Percentiles rank a stretch among this genome's conserved stretches.
Evolutionary conservation across 2,888 invertebrate species (phyloP).

Genomic region (Hylaea fasciaria): DNA sequence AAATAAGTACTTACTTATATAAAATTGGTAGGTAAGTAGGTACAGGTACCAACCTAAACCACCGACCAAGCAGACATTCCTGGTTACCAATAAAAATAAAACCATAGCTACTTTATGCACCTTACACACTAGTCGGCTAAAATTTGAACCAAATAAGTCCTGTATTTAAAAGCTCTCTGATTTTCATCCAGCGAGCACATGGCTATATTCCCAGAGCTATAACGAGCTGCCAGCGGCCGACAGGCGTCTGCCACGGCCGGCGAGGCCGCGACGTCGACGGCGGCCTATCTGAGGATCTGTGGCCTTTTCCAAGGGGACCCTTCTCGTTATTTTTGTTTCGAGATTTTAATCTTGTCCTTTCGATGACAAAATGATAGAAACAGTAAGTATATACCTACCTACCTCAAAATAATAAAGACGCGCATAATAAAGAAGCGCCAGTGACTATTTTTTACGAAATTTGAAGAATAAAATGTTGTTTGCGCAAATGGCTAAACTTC

Average conservation of each 20-base stretch:
- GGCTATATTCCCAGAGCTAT: constrained; percentile 19
- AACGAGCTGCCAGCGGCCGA: constrained; percentile 25
- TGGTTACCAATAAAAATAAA: no score
- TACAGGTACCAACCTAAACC: no score
- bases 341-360: constrained; percentile 19
- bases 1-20: no score
- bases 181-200: neutral
- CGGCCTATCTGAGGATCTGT: constrained; percentile 20
- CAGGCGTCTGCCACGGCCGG: constrained; percentile 19
- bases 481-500: constrained; percentile 2
- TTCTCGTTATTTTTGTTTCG: constrained; percentile 32
- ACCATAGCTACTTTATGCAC: no score
- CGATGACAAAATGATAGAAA: constrained; percentile 4
- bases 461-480: constrained; percentile 11
- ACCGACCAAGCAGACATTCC: no score
- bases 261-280: constrained; percentile 24
- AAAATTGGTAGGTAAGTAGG: no score
- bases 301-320: constrained; percentile 24
- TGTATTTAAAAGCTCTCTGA: neutral
- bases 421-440: no score
- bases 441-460: no score
- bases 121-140: no score
- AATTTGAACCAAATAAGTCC: no score
- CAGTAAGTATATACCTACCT: no score
- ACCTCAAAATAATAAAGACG: no score